Evolutionary conservation across 2,888 invertebrate species (phyloP).

Genomic region (Scelioninae gen. 1): DNA sequence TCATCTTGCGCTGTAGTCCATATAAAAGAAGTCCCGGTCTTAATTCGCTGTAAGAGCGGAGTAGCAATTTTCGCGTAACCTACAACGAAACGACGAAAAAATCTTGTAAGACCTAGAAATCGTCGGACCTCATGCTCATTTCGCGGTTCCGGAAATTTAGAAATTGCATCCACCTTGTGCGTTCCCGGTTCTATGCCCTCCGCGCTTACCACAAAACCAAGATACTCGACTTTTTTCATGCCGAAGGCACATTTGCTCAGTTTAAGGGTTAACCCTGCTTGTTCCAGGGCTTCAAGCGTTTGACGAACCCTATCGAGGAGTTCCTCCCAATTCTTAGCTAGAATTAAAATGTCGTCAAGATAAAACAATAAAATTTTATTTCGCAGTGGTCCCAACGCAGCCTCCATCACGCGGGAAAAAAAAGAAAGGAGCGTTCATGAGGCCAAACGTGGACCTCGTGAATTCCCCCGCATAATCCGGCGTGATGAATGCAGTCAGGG

Average conservation of each 20-base stretch:
- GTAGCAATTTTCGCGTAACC: too few relatives aligned
- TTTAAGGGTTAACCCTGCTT: background rate
- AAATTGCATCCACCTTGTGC: background rate
- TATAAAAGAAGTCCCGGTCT: too few relatives aligned
- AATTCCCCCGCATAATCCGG: background rate
- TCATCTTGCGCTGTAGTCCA: too few relatives aligned
- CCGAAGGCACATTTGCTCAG: background rate
- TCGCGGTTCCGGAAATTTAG: background rate
- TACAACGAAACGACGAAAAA: too few relatives aligned
- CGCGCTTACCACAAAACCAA: background rate
- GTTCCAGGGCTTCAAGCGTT: background rate
- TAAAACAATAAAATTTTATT: constrained; percentile 2
- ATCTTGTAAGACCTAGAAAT: too few relatives aligned
- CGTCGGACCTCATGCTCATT: too few relatives aligned
- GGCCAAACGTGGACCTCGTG: background rate
- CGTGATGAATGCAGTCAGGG: background rate
- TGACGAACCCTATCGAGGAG: background rate
- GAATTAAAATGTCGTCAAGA: constrained; percentile 5
- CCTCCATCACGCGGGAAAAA: background rate
- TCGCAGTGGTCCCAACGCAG: background rate
- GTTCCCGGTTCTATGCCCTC: constrained; percentile 5
- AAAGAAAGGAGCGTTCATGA: constrained; percentile 11
- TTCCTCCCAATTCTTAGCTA: background rate
- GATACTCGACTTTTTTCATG: background rate
- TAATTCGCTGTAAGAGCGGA: too few relatives aligned